Base-by-base conservation (phyloP, 2,888 invertebrate species). In the Harpalus rufipes region DNA sequence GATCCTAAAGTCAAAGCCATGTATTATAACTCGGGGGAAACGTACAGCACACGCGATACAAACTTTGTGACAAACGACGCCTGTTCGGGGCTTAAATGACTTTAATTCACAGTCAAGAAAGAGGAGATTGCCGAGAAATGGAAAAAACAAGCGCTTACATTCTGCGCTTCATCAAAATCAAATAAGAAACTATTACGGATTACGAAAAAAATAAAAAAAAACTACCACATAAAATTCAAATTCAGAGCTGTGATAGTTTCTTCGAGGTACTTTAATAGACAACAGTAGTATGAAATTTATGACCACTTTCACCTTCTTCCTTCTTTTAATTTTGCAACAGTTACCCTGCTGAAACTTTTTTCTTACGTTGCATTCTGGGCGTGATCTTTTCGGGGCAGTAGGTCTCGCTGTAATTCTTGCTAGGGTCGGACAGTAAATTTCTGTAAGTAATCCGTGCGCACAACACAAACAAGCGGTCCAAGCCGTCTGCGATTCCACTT, bases 61-160 rank as follows among this genome's bases (percentile, higher is more conserved):
- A 81, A 81, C 68, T 81, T 81, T 81, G 81, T 81, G 81, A 81
- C 81, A 81, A 81, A 81, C 68, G 81, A 65, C 65, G 65, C 44
- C 81, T 68, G 68, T 81, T 81, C 80, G 80, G 80, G 61, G 59
- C 44, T 61, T 41, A 59, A 81, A 63, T 81, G 63, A 81, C 61
- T 61, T 63, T 63, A 81, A 51, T 65, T 51, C n/a, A 51, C 65
- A 81, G 80, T 81, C 81, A 81, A 65, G 81, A 81, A 51, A 51
- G 44, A 51, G 12, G 44, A 51, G 44, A 51, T 51, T 51, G 44
- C 44, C 44, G 44, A 51, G 44, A 51, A 51, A 68, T 68, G 39
- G 68, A 21, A 68, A 68, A 68, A 39, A 68, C 44, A 51, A 51
- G 10, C 44, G 44, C 12, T 12, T 51, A 12, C 44, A 51, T 10